phyloP scores from a whole-genome alignment of 37 sponge, comb jelly and placozoan genomes.

The Corticium candelabrum region DNA sequence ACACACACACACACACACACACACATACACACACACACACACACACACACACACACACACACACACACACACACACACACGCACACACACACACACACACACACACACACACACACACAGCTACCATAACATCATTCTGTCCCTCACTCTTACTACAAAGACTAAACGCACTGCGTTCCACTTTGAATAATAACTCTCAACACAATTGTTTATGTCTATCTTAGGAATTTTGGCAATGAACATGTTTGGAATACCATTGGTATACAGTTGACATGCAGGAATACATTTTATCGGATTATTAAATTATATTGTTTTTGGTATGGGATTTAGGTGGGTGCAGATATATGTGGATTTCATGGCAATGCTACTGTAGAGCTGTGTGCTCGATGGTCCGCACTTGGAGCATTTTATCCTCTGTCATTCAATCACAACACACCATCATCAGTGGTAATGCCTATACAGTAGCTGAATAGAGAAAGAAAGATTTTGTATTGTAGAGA shows the following conservation, averaged over 20 bases:
- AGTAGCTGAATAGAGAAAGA: not conserved
- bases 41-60: slow-evolving; percentile 24
- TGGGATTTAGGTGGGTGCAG: slow-evolving; percentile 60
- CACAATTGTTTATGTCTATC: no score
- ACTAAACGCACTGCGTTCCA: not conserved
- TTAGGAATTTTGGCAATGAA: slow-evolving; percentile 66
- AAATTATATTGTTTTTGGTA: not conserved
- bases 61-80: no score
- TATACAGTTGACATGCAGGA: slow-evolving; percentile 16
- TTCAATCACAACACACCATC: slow-evolving; percentile 64
- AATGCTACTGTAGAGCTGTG: slow-evolving; percentile 62
- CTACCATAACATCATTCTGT: no score
- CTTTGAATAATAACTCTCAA: not conserved
- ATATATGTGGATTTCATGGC: slow-evolving; percentile 77
- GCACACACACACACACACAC: slow-evolving; percentile 19
- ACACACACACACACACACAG: slow-evolving; percentile 13
- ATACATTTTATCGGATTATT: no score
- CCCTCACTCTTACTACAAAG: no score
- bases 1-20: no score
- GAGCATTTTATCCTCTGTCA: slow-evolving; percentile 82
- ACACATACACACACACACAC: slow-evolving; percentile 17
- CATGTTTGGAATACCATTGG: slow-evolving; percentile 75
- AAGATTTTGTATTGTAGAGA: no score
- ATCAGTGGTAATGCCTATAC: no score
- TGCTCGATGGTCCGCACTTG: slow-evolving; percentile 68